A percentile compares a stretch with the other conserved stretches of the same genome.
Conservation (phyloP, 1,140 invertebrate genomes). For the Ceratina australensis region DNA sequence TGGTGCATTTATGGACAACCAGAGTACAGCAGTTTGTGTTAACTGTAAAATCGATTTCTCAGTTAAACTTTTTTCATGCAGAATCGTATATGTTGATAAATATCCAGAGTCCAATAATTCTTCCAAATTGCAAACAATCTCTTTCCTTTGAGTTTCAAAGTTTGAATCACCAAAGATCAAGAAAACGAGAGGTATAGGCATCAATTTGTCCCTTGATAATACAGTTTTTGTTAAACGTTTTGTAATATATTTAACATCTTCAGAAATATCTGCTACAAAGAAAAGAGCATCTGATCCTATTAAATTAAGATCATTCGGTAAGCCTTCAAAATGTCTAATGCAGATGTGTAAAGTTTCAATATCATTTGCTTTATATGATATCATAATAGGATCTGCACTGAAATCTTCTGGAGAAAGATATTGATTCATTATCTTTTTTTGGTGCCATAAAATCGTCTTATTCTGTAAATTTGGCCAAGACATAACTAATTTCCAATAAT, state of each 20-base stretch:
- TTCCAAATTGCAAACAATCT: slow-evolving; percentile 54
- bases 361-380: slow-evolving; percentile 66
- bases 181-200: slow-evolving; percentile 72
- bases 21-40: slow-evolving; percentile 80
- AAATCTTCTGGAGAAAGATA: slow-evolving; percentile 68
- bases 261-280: slow-evolving; percentile 66
- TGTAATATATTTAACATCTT: slow-evolving; percentile 57
- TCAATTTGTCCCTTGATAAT: slow-evolving; percentile 68
- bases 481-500: slow-evolving; percentile 86
- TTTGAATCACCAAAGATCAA: slow-evolving; percentile 62
- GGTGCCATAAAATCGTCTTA: slow-evolving; percentile 63
- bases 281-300: slow-evolving; percentile 71
- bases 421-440: slow-evolving; percentile 68
- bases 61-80: slow-evolving; percentile 74
- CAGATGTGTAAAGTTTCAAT: slow-evolving; percentile 71
- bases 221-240: slow-evolving; percentile 70
- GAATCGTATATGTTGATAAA: slow-evolving; percentile 71
- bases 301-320: slow-evolving; percentile 62
- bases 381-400: slow-evolving; percentile 68
- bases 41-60: slow-evolving; percentile 76
- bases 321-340: slow-evolving; percentile 70
- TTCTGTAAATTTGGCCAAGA: slow-evolving; percentile 79
- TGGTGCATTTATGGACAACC: slow-evolving; percentile 81
- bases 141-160: slow-evolving; percentile 33
- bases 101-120: slow-evolving; percentile 71